Base-by-base conservation (phyloP, 2,797 vertebrate species). In the Valencia hispanica region DNA sequence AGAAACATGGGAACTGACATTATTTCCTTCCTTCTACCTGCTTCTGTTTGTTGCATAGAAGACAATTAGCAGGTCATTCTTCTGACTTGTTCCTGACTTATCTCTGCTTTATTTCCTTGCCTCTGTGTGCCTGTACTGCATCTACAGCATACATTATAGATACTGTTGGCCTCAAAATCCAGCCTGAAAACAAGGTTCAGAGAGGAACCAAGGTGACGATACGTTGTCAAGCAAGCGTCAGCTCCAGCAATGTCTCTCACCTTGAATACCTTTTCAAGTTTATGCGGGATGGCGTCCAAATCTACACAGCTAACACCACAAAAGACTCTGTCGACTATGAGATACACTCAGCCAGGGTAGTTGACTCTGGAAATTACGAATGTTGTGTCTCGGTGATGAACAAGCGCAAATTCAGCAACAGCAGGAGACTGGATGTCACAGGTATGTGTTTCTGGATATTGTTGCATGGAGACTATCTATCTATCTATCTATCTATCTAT, bases 111-210 rank as follows among this genome's bases (percentile, higher is more conserved):
- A 8, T 22, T 59, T 47, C 55, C 25, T n/a, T 68, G 25, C 70
- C 5, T 84, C 34, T 75, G 78, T 78, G 34, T 77, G 70, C 41
- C 45, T 78, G 57, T 79, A 72, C 66, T 73, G 66, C 51, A 61
- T 74, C 72, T 41, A 8, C 78, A 96, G 94, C 41, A 0, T 94
- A 84, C 72, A 94, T 82, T 7, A 94, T 96, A 75, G 91, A 95
- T 11, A n/a, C 0, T 8, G 89, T 95, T 7, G 71, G 1, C 41
- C 92, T 96, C 17, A 75, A 32, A 1, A 11, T 95, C 72, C 57
- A 18, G 1, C 94, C 95, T 68, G 27, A 63, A 57, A 74, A 11
- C 32, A 73, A 72, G 0, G 93, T 96, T 57, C 7, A 74, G 45
- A 94, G 90, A 0, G 94, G 95, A 32, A 93, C 89, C 0, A 17